Base-by-base conservation (phyloP, 2,113 vertebrate species). In the Ochotona princeps region DNA sequence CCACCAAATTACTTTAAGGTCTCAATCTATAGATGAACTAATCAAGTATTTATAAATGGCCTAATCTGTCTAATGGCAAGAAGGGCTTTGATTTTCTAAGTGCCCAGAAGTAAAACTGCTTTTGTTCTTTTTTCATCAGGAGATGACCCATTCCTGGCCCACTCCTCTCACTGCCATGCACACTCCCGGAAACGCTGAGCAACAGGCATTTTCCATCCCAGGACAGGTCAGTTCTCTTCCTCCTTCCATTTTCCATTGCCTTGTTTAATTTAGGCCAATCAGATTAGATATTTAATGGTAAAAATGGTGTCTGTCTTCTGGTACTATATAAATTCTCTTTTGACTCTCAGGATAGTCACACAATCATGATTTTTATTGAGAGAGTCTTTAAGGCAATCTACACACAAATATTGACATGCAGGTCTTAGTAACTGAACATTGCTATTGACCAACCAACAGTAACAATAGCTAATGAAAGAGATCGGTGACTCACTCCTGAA, bases 71-170 rank as follows among this genome's bases (percentile, higher is more conserved):
- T 70, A 88, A 35, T 90, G n/a, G 12, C 32, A 66, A 84, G 3
- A 82, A 86, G 26, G 20, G 60, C 9, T 70, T 74, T 93, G 44
- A 76, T 84, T 85, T 67, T 94, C 30, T 63, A 85, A 70, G 35
- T 74, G 17, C 57, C 38, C 5, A 0, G 21, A 47, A 95, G 83
- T 96, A 78, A 92, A 81, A 60, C 72, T 92, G 7, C 35, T 83
- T 44, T 89, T 93, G 92, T 93, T 93, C n/a, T 97, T 95, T 94
- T 81, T 78, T 95, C 69, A 92, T 76, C 96, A 97, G 99, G 98
- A 99, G 98, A 99, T 99, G 99, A 99, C 98, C 93, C 99, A 99
- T 97, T 98, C 99, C 93, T 99, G 99, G 99, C 98, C 99, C 89
- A 98, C 98, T 96, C 98, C 99, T 91, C 98, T 99, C 85, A 99